These are phyloP conservation scores for Zophobas atratus DNA, from an alignment of 1,140 invertebrate species.

Conservation along the genomic window DNA sequence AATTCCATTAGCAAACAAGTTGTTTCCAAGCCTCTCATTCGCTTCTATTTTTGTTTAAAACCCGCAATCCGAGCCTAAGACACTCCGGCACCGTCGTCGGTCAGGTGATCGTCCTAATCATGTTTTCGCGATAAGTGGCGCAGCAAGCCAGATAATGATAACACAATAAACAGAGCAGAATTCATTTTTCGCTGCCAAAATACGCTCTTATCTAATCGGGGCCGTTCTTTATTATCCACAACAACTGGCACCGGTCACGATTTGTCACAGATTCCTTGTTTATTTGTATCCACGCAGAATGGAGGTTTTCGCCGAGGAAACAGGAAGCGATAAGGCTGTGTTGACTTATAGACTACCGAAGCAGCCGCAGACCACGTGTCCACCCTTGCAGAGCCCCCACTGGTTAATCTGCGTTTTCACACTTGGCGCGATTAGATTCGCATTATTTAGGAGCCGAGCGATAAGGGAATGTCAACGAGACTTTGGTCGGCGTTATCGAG, in stretches of 20 bases:
- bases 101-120: not conserved
- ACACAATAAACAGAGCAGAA: not conserved
- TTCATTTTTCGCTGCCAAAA: constrained; percentile 20
- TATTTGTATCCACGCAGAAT: not conserved
- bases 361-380: not conserved
- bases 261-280: constrained; percentile 2
- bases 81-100: not conserved
- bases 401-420: not conserved
- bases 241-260: not conserved
- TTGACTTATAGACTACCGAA: constrained; percentile 8
- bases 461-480: constrained; percentile 28
- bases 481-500: constrained; percentile 8
- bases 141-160: not conserved
- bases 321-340: constrained; percentile 25
- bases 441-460: not conserved
- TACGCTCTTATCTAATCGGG: constrained; percentile 15
- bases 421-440: not conserved
- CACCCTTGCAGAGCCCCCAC: too few species aligned
- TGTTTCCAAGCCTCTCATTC: too few species aligned
- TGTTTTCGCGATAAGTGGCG: not conserved
- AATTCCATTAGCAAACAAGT: too few species aligned
- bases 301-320: constrained; percentile 10
- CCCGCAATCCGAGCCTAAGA: too few species aligned
- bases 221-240: constrained; percentile 13
- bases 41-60: too few species aligned